Conservation (phyloP, 30 jellyfish, hydroid and myxozoan genomes). For the Rhopilema esculentum region DNA sequence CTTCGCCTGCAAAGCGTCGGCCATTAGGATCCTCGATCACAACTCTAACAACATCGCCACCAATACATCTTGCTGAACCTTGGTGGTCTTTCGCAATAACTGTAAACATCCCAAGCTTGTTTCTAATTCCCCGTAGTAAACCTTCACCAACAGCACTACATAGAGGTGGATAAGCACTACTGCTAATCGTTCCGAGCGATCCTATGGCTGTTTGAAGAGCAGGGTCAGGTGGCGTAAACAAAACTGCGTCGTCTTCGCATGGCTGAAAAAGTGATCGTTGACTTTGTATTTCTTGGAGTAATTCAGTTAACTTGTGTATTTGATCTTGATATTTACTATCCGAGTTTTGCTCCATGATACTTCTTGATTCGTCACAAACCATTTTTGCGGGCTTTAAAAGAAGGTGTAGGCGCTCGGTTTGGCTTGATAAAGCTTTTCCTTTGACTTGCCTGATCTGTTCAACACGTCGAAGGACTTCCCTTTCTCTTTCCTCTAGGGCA, state of each 20-base stretch:
- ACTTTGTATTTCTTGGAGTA: slow-evolving; percentile 69
- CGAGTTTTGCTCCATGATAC: slow-evolving; percentile 49
- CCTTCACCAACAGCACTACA: slow-evolving; percentile 99
- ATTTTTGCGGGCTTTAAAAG: slow-evolving; percentile 41
- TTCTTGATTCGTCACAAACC: slow-evolving; percentile 81
- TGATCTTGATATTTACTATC: slow-evolving; percentile 65
- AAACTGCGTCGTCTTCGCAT: slow-evolving; percentile 95
- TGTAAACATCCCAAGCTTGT: slow-evolving; percentile 91
- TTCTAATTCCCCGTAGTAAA: slow-evolving; percentile 83
- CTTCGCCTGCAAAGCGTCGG: slow-evolving; percentile 85
- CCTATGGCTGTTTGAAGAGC: slow-evolving; percentile 97
- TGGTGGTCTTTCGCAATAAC: slow-evolving; percentile 99
- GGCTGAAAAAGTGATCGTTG: slow-evolving; percentile 79
- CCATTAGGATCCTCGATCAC: slow-evolving; percentile 90
- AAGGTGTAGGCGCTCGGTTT: slow-evolving; percentile 77
- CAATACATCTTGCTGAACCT: slow-evolving; percentile 95
- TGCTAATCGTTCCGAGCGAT: slow-evolving; percentile 93
- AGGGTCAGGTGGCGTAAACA: slow-evolving; percentile 98
- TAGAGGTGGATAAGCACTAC: slow-evolving; percentile 98
- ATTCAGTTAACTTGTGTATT: slow-evolving; percentile 42
- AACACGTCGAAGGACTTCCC: slow-evolving; percentile 88
- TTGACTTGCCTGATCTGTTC: slow-evolving; percentile 94
- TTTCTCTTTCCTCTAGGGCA: slow-evolving; percentile 97
- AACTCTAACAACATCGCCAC: slow-evolving; percentile 94
- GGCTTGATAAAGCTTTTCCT: slow-evolving; percentile 81